These are phyloP conservation scores for Brachionus rotundiformis DNA, from an alignment of 1,140 invertebrate species.

Conservation along the genomic window DNA sequence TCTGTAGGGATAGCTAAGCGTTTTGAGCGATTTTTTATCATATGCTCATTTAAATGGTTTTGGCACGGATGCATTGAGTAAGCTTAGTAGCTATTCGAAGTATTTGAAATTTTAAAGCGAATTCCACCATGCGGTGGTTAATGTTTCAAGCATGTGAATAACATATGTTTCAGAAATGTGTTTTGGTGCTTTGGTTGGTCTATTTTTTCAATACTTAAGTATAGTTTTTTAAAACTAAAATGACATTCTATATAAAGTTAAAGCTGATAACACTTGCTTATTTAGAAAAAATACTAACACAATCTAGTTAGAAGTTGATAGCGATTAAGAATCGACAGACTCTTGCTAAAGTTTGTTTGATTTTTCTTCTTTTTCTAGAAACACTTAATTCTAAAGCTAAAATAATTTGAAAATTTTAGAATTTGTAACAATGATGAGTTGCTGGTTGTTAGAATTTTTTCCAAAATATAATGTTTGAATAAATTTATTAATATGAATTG, in stretches of 20 bases:
- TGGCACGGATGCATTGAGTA: neutral
- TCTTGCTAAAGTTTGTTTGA: constrained; percentile 9
- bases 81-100: neutral
- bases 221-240: neutral
- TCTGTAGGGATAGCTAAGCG: too few species aligned
- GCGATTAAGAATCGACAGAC: neutral
- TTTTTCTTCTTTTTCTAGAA: constrained; percentile 16
- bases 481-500: neutral
- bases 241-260: neutral
- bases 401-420: constrained; percentile 22
- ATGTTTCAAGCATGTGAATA: neutral
- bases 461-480: constrained; percentile 3
- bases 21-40: too few species aligned
- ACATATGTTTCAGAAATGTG: neutral
- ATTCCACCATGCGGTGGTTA: neutral
- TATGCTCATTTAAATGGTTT: too few species aligned
- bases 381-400: constrained; percentile 8
- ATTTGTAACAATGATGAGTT: constrained; percentile 15
- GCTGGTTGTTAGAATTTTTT: constrained; percentile 10
- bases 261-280: constrained; percentile 18
- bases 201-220: neutral
- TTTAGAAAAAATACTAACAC: neutral
- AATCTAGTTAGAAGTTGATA: neutral
- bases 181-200: constrained; percentile 11
- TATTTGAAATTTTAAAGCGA: neutral